Evolutionary conservation across 2,888 invertebrate genomes (phyloP), one percentile per base, ranked within the genome.

Genomic region (Neoaliturus tenellus): DNA sequence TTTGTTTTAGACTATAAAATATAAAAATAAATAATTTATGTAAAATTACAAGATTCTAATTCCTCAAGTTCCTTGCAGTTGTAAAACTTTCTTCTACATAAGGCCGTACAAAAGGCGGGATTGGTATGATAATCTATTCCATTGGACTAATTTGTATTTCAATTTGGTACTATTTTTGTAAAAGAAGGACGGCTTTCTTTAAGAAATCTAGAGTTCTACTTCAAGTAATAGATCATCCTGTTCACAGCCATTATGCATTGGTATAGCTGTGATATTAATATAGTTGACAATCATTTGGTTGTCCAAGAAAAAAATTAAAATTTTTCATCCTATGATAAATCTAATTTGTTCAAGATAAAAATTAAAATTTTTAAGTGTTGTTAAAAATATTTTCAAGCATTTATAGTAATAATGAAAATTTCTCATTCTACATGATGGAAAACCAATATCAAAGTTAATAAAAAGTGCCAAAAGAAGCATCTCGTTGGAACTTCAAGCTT

Each of bases 401-500:
- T 8, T 3, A 25, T 3, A 5, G 58, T 12, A n/a, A 51, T 12
- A n/a, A 6, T n/a, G 20, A 51, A n/a, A n/a, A 4, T 51, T 51
- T 12, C 4, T n/a, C 14, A n/a, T 51, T 51, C 23, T 41, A 14
- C 6, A 14, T 41, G 14, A 10, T 41, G 41, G 6, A 14, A 23
- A 23, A 23, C 20, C 14, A 5, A 20, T 14, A 20, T 23, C 25
- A 8, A 23, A 20, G 23, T 55, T 23, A n/a, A 17, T 51, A n/a
- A 5, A 6, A 55, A 55, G 71, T 23, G 25, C 14, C 20, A 39
- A 39, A 39, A 20, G 17, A 71, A 71, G 23, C n/a, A 78, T n/a
- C 78, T 55, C 55, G 17, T 78, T 78, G 23, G 44, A 78, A 75
- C 44, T 75, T 14, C 28, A 35, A 78, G 78, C 78, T 78, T 78